Percentiles rank a stretch among this genome's conserved stretches.
These are phyloP conservation scores for Mycetomoellerius zeteki DNA, from an alignment of 1,140 invertebrate species.

Conservation along the genomic window DNA sequence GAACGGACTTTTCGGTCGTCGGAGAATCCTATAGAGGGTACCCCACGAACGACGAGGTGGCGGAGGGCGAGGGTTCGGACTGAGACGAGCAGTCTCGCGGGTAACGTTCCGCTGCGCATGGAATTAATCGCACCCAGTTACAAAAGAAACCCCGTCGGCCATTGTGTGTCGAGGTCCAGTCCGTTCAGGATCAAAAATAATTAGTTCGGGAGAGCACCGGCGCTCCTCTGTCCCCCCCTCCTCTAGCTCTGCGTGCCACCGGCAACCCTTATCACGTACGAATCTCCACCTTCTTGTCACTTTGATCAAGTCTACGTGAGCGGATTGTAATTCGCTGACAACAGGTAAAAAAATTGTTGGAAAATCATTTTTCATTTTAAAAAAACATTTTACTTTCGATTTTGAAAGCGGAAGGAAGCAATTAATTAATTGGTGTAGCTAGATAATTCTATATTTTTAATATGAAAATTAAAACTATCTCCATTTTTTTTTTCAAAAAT, in stretches of 20 bases:
- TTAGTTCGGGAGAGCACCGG: constrained; percentile 63
- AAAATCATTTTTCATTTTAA: constrained; percentile 33
- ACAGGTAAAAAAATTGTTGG: constrained; percentile 35
- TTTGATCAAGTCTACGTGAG: constrained; percentile 2
- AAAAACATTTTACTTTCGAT: background rate
- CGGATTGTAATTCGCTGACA: constrained; percentile 51
- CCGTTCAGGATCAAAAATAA: constrained; percentile 67
- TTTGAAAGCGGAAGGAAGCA: background rate
- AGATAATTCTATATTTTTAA: background rate
- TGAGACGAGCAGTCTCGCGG: constrained; percentile 74
- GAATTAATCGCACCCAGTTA: constrained; percentile 78
- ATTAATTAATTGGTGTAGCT: background rate
- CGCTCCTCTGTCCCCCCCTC: background rate
- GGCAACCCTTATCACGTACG: constrained; percentile 28
- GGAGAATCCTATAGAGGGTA: constrained; percentile 68
- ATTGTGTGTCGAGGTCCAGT: constrained; percentile 56
- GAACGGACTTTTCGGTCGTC: constrained; percentile 74
- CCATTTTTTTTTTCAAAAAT: background rate
- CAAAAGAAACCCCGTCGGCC: constrained; percentile 76
- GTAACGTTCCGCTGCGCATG: constrained; percentile 72
- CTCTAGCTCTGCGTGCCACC: background rate
- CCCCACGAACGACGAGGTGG: constrained; percentile 14
- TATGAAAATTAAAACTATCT: background rate
- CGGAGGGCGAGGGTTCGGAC: background rate
- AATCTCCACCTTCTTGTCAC: constrained; percentile 27